Conservation (phyloP, 2,888 invertebrate species). For the Drosophila parthenogenetica region DNA sequence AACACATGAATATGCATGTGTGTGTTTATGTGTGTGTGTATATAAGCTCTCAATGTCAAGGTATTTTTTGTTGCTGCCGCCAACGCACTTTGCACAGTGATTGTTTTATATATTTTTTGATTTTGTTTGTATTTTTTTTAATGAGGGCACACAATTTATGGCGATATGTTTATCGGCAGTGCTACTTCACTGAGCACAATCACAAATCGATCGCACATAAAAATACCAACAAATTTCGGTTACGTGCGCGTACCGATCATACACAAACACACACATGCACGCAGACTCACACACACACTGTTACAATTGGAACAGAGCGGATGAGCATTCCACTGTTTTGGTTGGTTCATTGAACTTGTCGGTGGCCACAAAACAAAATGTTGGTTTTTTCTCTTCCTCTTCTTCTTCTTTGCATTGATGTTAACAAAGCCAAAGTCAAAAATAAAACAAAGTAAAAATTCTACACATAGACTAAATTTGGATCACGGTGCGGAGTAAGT, state of each 20-base stretch:
- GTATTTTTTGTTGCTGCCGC: constrained; percentile 51
- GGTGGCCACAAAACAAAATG: constrained; percentile 50
- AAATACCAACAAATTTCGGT: constrained; percentile 52
- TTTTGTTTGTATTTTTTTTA: constrained; percentile 30
- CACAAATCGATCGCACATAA: constrained; percentile 47
- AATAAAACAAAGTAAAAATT: constrained; percentile 35
- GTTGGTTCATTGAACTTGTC: constrained; percentile 71
- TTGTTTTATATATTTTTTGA: constrained; percentile 23
- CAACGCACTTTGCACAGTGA: constrained; percentile 25
- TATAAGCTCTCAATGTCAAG: constrained; percentile 71
- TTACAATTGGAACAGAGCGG: constrained; percentile 23
- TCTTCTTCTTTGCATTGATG: constrained; percentile 28
- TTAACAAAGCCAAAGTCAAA: constrained; percentile 60
- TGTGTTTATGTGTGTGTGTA: constrained; percentile 9
- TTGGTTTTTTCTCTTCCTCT: constrained; percentile 15
- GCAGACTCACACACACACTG: constrained; percentile 12
- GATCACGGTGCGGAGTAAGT: too few relatives aligned
- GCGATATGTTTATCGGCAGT: constrained; percentile 47
- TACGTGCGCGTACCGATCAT: constrained; percentile 47
- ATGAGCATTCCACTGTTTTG: constrained; percentile 56
- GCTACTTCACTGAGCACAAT: constrained; percentile 17
- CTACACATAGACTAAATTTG: not conserved
- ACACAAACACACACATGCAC: constrained; percentile 8
- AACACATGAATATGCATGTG: not conserved
- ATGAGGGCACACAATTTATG: constrained; percentile 43